These are phyloP conservation scores for Asbolus verrucosus DNA, from an alignment of 1,140 invertebrate species.

Conservation along the genomic window DNA sequence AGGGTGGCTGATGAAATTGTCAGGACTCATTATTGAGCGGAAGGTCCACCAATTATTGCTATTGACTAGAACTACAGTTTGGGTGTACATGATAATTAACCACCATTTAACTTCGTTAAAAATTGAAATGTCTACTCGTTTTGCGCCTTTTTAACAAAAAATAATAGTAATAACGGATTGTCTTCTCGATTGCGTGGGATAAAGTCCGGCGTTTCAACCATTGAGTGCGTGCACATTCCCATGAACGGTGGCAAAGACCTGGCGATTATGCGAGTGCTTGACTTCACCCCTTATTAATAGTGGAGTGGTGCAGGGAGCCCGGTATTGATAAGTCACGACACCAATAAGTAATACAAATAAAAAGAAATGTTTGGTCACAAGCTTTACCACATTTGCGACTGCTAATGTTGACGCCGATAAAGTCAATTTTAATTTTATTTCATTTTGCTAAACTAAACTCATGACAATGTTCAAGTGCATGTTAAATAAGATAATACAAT, in stretches of 20 bases:
- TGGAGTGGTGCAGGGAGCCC: conserved; percentile 7
- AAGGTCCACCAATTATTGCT: conserved; percentile 20
- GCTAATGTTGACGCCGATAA: no score
- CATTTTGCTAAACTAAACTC: neutral
- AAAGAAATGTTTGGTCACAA: conserved; percentile 9
- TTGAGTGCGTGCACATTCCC: conserved; percentile 43
- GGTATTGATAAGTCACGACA: conserved; percentile 31
- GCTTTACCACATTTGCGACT: no score
- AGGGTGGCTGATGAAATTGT: conserved; percentile 1
- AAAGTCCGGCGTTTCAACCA: conserved; percentile 38
- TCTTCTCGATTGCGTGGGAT: conserved; percentile 42
- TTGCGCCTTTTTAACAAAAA: conserved; percentile 37
- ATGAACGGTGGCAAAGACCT: conserved; percentile 43
- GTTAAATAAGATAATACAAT: conserved; percentile 25
- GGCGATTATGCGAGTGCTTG: conserved; percentile 37
- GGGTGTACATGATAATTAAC: conserved; percentile 15
- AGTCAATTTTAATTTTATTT: neutral
- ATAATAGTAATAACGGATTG: conserved; percentile 42
- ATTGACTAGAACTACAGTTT: conserved; percentile 12
- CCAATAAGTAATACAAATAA: conserved; percentile 23
- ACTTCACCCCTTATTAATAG: conserved; percentile 36
- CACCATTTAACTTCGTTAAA: conserved; percentile 28
- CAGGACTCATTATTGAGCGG: conserved; percentile 20
- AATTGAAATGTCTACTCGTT: conserved; percentile 17
- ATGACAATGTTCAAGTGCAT: conserved; percentile 2